phyloP scores from a whole-genome alignment of 2,113 vertebrate genomes.

The Chloropsis hardwickii region DNA sequence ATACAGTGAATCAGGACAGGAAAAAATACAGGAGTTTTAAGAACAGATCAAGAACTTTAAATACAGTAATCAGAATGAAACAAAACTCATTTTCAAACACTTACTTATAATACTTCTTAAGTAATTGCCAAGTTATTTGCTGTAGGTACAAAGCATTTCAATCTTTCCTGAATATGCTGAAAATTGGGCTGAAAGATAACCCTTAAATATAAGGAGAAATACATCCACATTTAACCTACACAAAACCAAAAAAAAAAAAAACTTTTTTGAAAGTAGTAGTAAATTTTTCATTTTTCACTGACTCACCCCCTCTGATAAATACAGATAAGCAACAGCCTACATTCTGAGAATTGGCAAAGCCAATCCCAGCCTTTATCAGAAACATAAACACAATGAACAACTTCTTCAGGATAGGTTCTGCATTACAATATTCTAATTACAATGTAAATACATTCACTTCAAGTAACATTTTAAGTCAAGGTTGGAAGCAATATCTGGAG shows the following conservation, averaged over 20 bases:
- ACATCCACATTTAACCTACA: not conserved
- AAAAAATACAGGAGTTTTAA: not conserved
- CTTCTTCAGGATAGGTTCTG: not conserved
- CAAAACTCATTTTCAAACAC: not conserved
- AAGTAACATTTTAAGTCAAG: not conserved
- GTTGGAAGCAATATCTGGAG: not conserved
- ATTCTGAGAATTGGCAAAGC: not conserved
- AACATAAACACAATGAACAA: rapidly evolving
- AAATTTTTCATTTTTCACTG: not conserved
- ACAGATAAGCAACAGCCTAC: not conserved
- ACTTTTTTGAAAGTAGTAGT: not conserved
- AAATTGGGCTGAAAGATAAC: not conserved
- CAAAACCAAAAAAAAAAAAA: not conserved
- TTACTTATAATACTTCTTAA: too few species aligned
- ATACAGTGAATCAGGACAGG: not conserved
- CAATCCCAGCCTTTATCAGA: not conserved
- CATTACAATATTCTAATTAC: not conserved
- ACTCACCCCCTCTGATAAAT: not conserved
- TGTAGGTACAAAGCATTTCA: not conserved
- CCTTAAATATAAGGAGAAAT: not conserved
- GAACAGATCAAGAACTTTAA: not conserved
- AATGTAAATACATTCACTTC: not conserved
- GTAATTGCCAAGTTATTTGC: not conserved
- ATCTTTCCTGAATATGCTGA: not conserved
- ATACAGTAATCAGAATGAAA: not conserved